Base-by-base conservation (phyloP, 2,113 vertebrate species). In the Gracilinanus agilis region DNA sequence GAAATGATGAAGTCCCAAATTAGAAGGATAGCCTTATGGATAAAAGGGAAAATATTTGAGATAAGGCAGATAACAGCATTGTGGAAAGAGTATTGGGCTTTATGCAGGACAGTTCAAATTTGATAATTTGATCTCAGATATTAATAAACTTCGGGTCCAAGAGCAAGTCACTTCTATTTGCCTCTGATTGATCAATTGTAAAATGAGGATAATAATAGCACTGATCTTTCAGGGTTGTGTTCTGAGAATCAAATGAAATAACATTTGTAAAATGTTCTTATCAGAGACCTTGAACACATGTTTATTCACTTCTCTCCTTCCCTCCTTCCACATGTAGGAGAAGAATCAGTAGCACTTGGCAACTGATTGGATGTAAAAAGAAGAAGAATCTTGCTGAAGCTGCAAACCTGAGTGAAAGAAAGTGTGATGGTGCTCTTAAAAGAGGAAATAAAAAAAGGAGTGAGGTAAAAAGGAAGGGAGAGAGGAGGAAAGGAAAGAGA, bases 381-480 rank as follows among this genome's bases (percentile, higher is more conserved):
- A 34, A 4, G 34, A n/a, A 10, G 34, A 4, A 13, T n/a, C 29
- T 19, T 75, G 3, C 13, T n/a, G 34, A 75, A 5, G 4, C 19
- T 75, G n/a, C 29, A 75, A n/a, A 19, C 61, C 34, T 75, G 61
- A 13, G 61, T n/a, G 13, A 75, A 75, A n/a, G 61, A 8, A 34
- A 25, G 55, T 56, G 55, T 9, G n/a, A n/a, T n/a, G n/a, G n/a
- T n/a, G n/a, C n/a, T n/a, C n/a, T n/a, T n/a, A 13, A 34, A 3
- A 0, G 12, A 67, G 12, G 2, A 5, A 16, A 1, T 1, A 6
- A 16, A 12, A 13, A 21, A 67, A 12, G 4, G 12, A 13, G 2
- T 10, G 25, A 29, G 25, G 11, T 9, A 29, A 9, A 25, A 13
- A 29, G 2, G 11, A 19, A 29, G 9, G 11, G 25, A 29, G 9